Base-by-base conservation (phyloP, 2,797 vertebrate species). In the Syngnathus rostellatus region DNA sequence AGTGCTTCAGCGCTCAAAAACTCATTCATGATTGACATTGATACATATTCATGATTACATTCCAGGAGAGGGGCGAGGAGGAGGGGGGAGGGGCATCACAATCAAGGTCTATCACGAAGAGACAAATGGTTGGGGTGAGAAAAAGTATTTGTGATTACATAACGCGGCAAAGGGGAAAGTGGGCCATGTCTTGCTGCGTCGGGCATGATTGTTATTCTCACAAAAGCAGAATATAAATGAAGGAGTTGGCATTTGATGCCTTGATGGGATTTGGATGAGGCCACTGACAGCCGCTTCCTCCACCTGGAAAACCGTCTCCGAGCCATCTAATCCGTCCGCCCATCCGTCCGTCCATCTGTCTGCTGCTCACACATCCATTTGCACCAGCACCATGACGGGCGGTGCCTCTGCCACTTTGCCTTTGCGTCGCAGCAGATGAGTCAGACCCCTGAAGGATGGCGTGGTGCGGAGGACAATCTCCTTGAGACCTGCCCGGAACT, bases 401-500 rank as follows among this genome's bases (percentile, higher is more conserved):
- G 91, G 91, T 0, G 86, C 88, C 67, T 92, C 91, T 0, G 91
- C 86, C 63, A 91, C 91, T 76, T 91, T 92, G 40, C 84, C 69
- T 63, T 86, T 90, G 57, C 87, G 85, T 1, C 76, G 87, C 57
- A 90, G 77, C 67, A 90, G 68, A 6, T 83, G 85, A 63, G 87
- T 78, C 64, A 90, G 72, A 62, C 85, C 85, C 51, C 86, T 81
- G 80, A 89, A 82, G 55, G 89, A 88, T 0, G 90, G 89, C 0
- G 89, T 89, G 71, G 89, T 69, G 0, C 77, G 83, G n/a, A 91
- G 69, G 23, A 93, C 77, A 16, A 93, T 70, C 23, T 92, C 89
- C 68, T 90, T 91, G 21, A 93, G 90, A 12, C 83, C 88, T 0
- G 89, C 87, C 0, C 89, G 86, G 68, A 92, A 93, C 86, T 93